Base-by-base conservation (phyloP, 2,888 invertebrate species). In the Anthophora plumipes region DNA sequence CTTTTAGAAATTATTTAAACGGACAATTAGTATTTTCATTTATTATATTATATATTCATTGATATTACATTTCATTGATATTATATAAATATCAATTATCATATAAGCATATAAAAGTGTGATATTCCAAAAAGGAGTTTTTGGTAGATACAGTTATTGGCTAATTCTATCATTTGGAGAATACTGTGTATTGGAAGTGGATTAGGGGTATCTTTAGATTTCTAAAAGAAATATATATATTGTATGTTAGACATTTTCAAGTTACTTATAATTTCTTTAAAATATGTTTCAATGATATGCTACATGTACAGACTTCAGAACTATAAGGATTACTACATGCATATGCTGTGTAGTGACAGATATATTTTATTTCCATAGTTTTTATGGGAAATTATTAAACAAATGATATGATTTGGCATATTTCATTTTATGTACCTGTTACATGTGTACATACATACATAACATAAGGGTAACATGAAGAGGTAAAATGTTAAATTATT, bases 401-500 rank as follows among this genome's bases (percentile, higher is more conserved):
- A 41, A n/a, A n/a, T n/a, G n/a, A 22, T 14, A 12, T 39, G 14
- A 20, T 7, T 20, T 20, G 20, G 20, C 25, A 14, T 31, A 17
- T 17, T 6, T 54, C 14, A n/a, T 50, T 50, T 31, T 22, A 17
- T 7, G 8, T 60, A 43, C 17, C 7, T 22, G 22, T 20, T 7
- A 41, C 37, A 20, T 17, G 20, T 31, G 22, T n/a, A 17, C 1
- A 39, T 25, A 69, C 17, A 60, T 25, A 50, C 11, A n/a, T 14
- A 25, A 7, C 8, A 1, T 60, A 50, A 39, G 60, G 17, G 9
- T 52, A 60, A 50, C 17, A 39, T 5, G n/a, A 22, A 50, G 25
- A n/a, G 11, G n/a, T 50, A 57, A 46, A 69, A 70, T 6, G 39
- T 59, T 37, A 14, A 64, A 46, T n/a, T 25, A 63, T 64, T 64